Conservation (phyloP, 2,888 invertebrate genomes). For the Deilephila porcellus region DNA sequence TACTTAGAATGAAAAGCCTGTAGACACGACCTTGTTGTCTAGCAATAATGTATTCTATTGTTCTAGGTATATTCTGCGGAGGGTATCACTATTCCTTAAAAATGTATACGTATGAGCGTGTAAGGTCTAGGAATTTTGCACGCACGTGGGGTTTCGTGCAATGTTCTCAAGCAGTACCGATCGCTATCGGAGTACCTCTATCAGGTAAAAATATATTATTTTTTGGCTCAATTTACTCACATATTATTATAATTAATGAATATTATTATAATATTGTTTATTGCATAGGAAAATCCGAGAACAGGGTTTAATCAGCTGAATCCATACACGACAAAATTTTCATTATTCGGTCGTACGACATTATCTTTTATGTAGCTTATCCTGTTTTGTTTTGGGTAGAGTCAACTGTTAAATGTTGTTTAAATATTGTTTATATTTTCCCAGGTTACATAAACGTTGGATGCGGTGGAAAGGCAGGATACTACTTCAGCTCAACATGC, state of each 20-base stretch:
- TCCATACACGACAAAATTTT: no score
- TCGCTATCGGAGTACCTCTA: slow-evolving; percentile 92
- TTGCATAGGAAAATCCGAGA: no score
- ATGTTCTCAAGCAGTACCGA: slow-evolving; percentile 93
- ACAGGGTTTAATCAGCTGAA: no score
- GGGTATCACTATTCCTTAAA: slow-evolving; percentile 95
- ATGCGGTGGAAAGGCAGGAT: slow-evolving; percentile 91
- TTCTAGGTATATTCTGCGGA: slow-evolving; percentile 92
- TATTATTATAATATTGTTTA: no score
- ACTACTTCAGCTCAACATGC: slow-evolving; percentile 93
- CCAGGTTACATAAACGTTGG: slow-evolving; percentile 92
- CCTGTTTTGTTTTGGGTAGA: no score
- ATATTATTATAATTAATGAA: no score
- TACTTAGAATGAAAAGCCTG: no score
- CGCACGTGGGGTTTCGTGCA: slow-evolving; percentile 95
- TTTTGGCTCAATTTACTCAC: background rate
- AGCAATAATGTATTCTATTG: slow-evolving; percentile 7
- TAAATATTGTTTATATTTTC: slow-evolving; percentile 39
- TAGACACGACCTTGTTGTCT: no score
- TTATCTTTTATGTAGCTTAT: no score
- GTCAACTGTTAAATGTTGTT: no score
- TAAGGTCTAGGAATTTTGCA: slow-evolving; percentile 93
- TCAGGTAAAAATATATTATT: slow-evolving; percentile 83
- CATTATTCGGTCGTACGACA: no score
- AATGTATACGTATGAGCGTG: slow-evolving; percentile 95